These are phyloP conservation scores for Potamarius usumacintae DNA, from an alignment of 2,113 vertebrate species.

Conservation along the genomic window DNA sequence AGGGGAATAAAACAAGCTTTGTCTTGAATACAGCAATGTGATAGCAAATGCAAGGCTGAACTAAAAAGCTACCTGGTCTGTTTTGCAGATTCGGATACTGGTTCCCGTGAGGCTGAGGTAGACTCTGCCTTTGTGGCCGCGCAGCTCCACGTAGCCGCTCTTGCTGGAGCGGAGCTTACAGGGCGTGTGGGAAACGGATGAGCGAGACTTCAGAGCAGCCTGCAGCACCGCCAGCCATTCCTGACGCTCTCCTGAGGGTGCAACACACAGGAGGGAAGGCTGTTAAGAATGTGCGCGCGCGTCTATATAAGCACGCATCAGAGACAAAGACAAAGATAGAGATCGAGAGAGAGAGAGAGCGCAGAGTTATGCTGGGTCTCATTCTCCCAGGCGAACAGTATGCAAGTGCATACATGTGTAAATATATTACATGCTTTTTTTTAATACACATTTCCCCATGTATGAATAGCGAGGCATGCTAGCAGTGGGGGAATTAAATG, in stretches of 20 bases:
- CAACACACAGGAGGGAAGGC: slow-evolving; percentile 35
- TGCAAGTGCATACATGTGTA: slow-evolving; percentile 35
- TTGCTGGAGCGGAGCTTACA: slow-evolving; percentile 74
- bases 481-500: slow-evolving; percentile 41
- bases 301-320: slow-evolving; percentile 30
- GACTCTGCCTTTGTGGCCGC: slow-evolving; percentile 92
- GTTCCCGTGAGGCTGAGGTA: slow-evolving; percentile 85
- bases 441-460: slow-evolving; percentile 28
- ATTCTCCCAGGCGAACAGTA: slow-evolving; percentile 35
- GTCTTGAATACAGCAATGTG: slow-evolving; percentile 22
- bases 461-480: slow-evolving; percentile 15
- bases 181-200: slow-evolving; percentile 68
- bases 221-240: slow-evolving; percentile 87
- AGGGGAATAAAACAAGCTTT: neutral
- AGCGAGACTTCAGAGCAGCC: slow-evolving; percentile 73
- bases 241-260: slow-evolving; percentile 83
- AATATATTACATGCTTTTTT: slow-evolving; percentile 38
- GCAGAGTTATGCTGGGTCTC: slow-evolving; percentile 10
- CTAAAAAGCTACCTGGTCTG: slow-evolving; percentile 82
- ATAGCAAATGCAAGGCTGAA: slow-evolving; percentile 9
- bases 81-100: slow-evolving; percentile 93
- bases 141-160: slow-evolving; percentile 86
- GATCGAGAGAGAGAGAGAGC: neutral
- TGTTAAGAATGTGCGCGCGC: slow-evolving; percentile 34
- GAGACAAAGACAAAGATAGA: slow-evolving; percentile 11